Conservation (phyloP, 1,140 invertebrate genomes). For the Formica selysi region DNA sequence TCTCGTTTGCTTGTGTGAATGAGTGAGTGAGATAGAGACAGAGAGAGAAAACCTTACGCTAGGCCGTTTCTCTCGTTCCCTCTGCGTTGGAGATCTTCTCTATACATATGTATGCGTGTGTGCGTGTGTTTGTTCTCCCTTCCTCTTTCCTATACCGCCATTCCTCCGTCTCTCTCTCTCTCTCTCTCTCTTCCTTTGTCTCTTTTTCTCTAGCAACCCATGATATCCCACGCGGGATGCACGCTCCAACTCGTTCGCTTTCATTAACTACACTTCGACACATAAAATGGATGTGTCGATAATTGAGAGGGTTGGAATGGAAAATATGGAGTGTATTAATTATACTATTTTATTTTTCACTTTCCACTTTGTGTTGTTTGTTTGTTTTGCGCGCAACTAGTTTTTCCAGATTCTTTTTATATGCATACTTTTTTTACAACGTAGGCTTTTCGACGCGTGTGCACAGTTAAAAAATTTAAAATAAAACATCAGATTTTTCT, state of each 20-base stretch:
- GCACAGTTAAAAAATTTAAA: background rate
- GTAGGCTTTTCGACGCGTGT: background rate
- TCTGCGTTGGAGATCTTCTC: too few species aligned
- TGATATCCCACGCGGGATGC: background rate
- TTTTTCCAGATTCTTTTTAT: slow-evolving; percentile 37
- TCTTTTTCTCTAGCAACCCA: background rate
- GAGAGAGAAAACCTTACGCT: too few species aligned
- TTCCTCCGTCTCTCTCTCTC: background rate
- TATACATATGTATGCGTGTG: too few species aligned
- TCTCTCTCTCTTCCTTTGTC: background rate
- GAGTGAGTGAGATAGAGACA: too few species aligned
- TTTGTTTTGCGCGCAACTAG: slow-evolving; percentile 16
- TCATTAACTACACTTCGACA: slow-evolving; percentile 58
- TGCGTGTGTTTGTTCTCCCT: background rate
- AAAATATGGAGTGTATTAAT: slow-evolving; percentile 53
- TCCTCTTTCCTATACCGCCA: too few species aligned
- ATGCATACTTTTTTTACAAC: background rate
- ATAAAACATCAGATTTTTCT: background rate
- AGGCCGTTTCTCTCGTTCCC: too few species aligned
- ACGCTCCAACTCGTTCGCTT: slow-evolving; percentile 44
- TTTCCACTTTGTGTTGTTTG: background rate
- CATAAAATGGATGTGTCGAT: slow-evolving; percentile 48
- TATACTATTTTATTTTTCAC: slow-evolving; percentile 44
- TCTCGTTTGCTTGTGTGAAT: background rate
- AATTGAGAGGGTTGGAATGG: slow-evolving; percentile 37